phyloP scores from a whole-genome alignment of 1,140 invertebrate species.

The Drosophila simulans region DNA sequence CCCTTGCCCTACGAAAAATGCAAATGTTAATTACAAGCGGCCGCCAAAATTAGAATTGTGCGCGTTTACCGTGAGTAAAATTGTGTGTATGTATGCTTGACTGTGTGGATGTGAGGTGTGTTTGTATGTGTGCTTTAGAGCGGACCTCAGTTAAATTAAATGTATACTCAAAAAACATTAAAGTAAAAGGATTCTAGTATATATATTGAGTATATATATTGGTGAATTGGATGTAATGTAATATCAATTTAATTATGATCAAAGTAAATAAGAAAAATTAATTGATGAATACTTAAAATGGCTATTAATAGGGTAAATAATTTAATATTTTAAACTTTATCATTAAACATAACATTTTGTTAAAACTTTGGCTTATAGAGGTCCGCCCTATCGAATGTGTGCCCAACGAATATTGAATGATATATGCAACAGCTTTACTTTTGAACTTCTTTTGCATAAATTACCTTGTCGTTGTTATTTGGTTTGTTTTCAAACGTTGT shows the following conservation, averaged over 20 bases:
- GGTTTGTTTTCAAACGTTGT: slow-evolving; percentile 41
- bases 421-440: slow-evolving; percentile 38
- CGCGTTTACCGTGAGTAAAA: slow-evolving; percentile 65
- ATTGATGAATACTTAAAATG: too few relatives aligned
- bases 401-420: slow-evolving; percentile 32
- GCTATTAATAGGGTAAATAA: background rate
- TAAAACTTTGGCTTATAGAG: background rate
- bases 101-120: slow-evolving; percentile 11
- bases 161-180: background rate
- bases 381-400: slow-evolving; percentile 21
- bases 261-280: too few relatives aligned
- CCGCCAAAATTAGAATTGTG: slow-evolving; percentile 64
- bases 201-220: too few relatives aligned
- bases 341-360: too few relatives aligned
- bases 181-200: too few relatives aligned
- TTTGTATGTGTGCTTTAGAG: slow-evolving; percentile 2
- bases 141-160: slow-evolving; percentile 5
- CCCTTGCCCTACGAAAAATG: slow-evolving; percentile 59
- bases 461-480: slow-evolving; percentile 72
- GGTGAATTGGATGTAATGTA: too few relatives aligned
- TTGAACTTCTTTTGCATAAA: slow-evolving; percentile 53
- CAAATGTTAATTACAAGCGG: slow-evolving; percentile 73
- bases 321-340: background rate
- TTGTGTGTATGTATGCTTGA: slow-evolving; percentile 19
- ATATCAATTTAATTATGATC: too few relatives aligned